A percentile compares a stretch with the other conserved stretches of the same genome.
phyloP scores from a whole-genome alignment of 2,888 invertebrate species.

The Orchesella flavescens region DNA sequence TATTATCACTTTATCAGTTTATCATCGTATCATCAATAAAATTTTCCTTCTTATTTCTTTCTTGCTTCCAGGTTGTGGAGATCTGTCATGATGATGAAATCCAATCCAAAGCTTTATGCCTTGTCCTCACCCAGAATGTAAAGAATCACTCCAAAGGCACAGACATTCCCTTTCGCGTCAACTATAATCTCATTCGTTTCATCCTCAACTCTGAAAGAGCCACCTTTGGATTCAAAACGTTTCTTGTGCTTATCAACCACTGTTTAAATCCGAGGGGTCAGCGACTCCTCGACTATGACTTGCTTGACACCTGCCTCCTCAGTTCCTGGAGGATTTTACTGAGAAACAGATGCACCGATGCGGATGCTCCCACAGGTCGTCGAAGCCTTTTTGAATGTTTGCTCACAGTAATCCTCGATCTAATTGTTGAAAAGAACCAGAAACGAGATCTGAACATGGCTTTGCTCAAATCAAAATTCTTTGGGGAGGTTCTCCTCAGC shows the following conservation, averaged over 20 bases:
- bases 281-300: constrained; percentile 69
- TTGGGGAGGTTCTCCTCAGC: constrained; percentile 67
- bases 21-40: too few species aligned
- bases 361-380: constrained; percentile 69
- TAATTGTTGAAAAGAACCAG: constrained; percentile 68
- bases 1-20: too few species aligned
- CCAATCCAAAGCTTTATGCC: constrained; percentile 69
- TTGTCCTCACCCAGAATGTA: constrained; percentile 69
- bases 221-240: constrained; percentile 70
- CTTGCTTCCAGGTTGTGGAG: constrained; percentile 68
- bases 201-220: constrained; percentile 68
- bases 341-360: constrained; percentile 64
- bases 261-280: constrained; percentile 68
- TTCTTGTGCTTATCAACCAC: constrained; percentile 67
- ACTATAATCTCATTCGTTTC: constrained; percentile 71
- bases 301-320: constrained; percentile 68
- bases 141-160: constrained; percentile 69
- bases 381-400: constrained; percentile 70
- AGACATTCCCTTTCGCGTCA: constrained; percentile 62
- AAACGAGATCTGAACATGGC: constrained; percentile 69
- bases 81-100: constrained; percentile 69
- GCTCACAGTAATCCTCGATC: constrained; percentile 67
- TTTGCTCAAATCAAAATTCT: constrained; percentile 68
- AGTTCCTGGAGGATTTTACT: constrained; percentile 67
- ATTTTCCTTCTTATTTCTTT: too few species aligned